Evolutionary conservation across 2,113 vertebrate species (phyloP).

Genomic region (Pristiophorus japonicus): DNA sequence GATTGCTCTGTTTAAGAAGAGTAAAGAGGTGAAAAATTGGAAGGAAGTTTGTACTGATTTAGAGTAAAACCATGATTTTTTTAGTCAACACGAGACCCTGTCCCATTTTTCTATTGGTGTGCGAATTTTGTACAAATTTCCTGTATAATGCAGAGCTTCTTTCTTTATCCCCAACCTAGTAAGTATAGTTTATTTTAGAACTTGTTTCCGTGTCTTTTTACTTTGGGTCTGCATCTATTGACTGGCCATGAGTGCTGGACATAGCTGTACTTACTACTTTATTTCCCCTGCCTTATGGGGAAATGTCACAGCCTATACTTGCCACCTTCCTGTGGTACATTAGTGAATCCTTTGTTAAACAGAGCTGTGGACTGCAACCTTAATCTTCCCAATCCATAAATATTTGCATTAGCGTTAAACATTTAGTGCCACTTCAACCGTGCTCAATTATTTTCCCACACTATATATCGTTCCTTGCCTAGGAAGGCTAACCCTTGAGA

Average conservation of each 20-base stretch:
- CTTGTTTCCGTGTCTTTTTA: background rate
- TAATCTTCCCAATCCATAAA: background rate
- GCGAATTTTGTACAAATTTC: background rate
- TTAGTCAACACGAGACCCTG: background rate
- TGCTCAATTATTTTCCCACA: background rate
- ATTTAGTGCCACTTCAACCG: background rate
- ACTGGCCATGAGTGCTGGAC: background rate
- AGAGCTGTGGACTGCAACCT: background rate
- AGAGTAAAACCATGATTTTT: too few species aligned
- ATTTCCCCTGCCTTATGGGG: background rate
- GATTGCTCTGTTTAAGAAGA: background rate
- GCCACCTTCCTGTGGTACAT: background rate
- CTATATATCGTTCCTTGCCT: background rate
- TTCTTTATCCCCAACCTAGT: background rate
- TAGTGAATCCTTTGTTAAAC: background rate
- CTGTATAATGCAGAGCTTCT: background rate
- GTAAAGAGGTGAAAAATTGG: background rate
- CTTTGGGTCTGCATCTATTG: background rate
- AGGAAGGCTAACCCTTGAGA: background rate
- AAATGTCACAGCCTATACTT: background rate
- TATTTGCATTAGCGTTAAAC: background rate
- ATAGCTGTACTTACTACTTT: background rate
- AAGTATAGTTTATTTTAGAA: background rate
- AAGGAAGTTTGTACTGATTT: background rate
- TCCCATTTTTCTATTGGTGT: background rate